Conservation (phyloP, 1,140 invertebrate species). For the Aculops lycopersici region DNA sequence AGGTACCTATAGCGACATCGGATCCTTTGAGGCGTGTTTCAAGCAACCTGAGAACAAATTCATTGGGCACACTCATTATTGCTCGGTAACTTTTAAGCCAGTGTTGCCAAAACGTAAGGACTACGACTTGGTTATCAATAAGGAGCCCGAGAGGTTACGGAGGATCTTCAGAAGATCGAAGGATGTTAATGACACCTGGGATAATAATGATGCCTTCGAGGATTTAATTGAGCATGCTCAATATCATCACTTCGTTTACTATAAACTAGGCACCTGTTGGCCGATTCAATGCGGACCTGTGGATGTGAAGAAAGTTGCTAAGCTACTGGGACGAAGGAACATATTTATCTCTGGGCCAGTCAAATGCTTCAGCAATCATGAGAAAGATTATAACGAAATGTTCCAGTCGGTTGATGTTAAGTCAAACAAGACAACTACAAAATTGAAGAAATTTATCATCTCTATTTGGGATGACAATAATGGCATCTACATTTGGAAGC, state of each 20-base stretch:
- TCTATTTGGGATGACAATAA: neutral
- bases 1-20: constrained; percentile 8
- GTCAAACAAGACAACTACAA: neutral
- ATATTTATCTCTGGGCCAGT: neutral
- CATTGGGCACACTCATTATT: neutral
- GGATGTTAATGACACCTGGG: neutral
- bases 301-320: neutral
- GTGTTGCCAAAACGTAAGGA: neutral
- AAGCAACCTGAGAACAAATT: neutral
- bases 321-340: neutral
- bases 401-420: neutral
- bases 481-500: neutral
- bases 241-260: neutral
- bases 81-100: neutral
- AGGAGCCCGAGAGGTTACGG: neutral
- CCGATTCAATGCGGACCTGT: neutral
- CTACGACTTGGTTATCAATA: neutral
- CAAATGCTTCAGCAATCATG: neutral
- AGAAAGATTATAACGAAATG: neutral
- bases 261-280: neutral
- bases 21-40: constrained; percentile 10
- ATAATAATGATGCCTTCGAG: too few relatives aligned
- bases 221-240: neutral
- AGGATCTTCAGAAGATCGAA: neutral
- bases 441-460: neutral